These are phyloP conservation scores for Xenentodon cancila DNA, from an alignment of 2,797 vertebrate genomes.

Conservation along the genomic window DNA sequence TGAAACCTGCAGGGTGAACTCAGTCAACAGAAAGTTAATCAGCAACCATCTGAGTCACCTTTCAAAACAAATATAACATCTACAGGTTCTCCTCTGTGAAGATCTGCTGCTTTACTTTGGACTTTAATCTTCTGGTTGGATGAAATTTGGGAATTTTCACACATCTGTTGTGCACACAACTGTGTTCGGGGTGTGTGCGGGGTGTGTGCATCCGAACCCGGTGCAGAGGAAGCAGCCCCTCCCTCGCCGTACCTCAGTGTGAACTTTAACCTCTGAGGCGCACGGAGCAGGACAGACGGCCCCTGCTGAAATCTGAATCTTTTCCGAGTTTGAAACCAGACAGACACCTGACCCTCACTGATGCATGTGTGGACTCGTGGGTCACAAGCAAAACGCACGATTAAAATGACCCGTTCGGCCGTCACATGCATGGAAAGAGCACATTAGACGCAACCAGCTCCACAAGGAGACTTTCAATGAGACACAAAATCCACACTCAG, in stretches of 20 bases:
- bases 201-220: background rate
- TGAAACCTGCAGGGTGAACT: background rate
- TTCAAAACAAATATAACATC: background rate
- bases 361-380: background rate
- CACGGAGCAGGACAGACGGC: conserved; percentile 39
- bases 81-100: background rate
- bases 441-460: conserved; percentile 26
- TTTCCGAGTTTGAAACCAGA: conserved; percentile 52
- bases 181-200: no score
- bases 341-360: conserved; percentile 62
- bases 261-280: conserved; percentile 73
- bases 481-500: conserved; percentile 27
- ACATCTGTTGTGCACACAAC: no score
- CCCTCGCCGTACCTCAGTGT: conserved; percentile 38
- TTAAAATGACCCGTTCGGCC: conserved; percentile 43
- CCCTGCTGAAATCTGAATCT: conserved; percentile 70
- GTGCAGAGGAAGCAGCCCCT: background rate
- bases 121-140: background rate
- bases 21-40: background rate
- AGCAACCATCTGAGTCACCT: background rate
- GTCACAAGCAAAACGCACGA: conserved; percentile 19
- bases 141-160: no score
- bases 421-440: conserved; percentile 9
- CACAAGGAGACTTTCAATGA: conserved; percentile 9
- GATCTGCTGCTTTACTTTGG: background rate